These are phyloP conservation scores for Natator depressus DNA, from an alignment of 2,113 vertebrate genomes.

Conservation along the genomic window DNA sequence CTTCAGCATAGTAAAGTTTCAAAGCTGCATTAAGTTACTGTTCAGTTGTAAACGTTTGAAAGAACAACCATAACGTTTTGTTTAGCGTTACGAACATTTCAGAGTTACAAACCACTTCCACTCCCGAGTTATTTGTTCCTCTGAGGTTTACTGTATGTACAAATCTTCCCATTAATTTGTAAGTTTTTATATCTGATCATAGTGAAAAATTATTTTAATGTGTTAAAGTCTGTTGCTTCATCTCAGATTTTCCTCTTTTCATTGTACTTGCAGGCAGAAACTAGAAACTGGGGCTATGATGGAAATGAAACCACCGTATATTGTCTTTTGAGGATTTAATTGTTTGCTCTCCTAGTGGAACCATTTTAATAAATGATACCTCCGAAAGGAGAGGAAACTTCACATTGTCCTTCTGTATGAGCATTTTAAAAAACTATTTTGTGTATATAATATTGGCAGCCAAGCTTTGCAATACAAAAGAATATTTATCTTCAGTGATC, in stretches of 20 bases:
- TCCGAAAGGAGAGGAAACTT: slow-evolving; percentile 47
- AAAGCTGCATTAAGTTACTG: too few relatives aligned
- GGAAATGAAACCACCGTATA: slow-evolving; percentile 29
- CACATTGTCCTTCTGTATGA: slow-evolving; percentile 38
- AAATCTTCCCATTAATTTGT: background rate
- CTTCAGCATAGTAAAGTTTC: too few relatives aligned
- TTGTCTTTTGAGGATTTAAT: slow-evolving; percentile 57
- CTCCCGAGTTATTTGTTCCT: too few relatives aligned
- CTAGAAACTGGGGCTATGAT: slow-evolving; percentile 33
- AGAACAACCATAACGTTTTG: too few relatives aligned
- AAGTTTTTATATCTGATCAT: background rate
- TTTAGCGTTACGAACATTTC: too few relatives aligned
- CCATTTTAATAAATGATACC: slow-evolving; percentile 61
- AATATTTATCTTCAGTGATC: background rate
- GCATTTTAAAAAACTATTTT: slow-evolving; percentile 30
- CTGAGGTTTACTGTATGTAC: background rate
- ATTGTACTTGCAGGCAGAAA: slow-evolving; percentile 11
- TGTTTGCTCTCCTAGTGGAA: slow-evolving; percentile 65
- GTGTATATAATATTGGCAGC: background rate
- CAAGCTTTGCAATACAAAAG: background rate
- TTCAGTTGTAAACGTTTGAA: too few relatives aligned
- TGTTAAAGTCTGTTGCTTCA: background rate
- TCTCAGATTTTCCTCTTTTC: background rate
- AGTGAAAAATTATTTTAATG: background rate
- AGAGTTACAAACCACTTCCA: too few relatives aligned